A percentile compares a stretch with the other conserved stretches of the same genome.
Evolutionary conservation across 2,113 vertebrate species (phyloP).

Genomic region (Ptychochromis oligacanthus): DNA sequence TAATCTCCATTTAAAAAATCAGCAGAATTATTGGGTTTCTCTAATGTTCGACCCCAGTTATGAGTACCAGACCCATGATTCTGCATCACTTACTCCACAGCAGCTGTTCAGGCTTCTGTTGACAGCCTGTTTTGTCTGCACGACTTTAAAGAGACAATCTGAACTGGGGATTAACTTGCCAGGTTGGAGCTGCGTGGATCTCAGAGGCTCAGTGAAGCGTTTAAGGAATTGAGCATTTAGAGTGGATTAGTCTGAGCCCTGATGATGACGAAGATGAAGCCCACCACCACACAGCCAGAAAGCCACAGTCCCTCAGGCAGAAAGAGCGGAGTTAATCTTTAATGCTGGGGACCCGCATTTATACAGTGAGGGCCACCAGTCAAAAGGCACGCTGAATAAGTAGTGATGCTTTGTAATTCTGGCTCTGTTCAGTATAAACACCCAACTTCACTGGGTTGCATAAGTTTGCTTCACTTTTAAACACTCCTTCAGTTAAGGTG

Average conservation of each 20-base stretch:
- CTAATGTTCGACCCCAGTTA: not conserved
- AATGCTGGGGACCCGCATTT: not conserved
- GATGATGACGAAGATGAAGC: constrained; percentile 20
- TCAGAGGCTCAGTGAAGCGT: constrained; percentile 29
- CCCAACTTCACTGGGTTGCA: not conserved
- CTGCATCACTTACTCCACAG: not conserved
- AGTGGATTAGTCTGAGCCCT: constrained; percentile 60
- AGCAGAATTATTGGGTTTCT: not conserved
- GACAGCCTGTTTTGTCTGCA: constrained; percentile 25
- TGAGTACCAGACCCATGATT: not conserved
- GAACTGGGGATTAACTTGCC: constrained; percentile 48
- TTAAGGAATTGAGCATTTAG: constrained; percentile 38
- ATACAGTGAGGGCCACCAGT: not conserved
- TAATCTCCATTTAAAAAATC: accelerated
- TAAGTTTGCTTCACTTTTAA: not conserved
- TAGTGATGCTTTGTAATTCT: not conserved
- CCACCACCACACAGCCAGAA: constrained; percentile 23
- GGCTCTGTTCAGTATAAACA: not conserved
- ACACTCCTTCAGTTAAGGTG: not conserved
- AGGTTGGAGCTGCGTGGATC: constrained; percentile 9
- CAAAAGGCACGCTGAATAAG: not conserved
- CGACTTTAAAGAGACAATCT: constrained; percentile 8
- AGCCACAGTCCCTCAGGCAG: not conserved
- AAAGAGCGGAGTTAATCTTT: constrained; percentile 19
- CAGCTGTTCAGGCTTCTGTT: not conserved